Conservation (phyloP, 2,888 invertebrate genomes). For the Euplagia quadripunctaria region DNA sequence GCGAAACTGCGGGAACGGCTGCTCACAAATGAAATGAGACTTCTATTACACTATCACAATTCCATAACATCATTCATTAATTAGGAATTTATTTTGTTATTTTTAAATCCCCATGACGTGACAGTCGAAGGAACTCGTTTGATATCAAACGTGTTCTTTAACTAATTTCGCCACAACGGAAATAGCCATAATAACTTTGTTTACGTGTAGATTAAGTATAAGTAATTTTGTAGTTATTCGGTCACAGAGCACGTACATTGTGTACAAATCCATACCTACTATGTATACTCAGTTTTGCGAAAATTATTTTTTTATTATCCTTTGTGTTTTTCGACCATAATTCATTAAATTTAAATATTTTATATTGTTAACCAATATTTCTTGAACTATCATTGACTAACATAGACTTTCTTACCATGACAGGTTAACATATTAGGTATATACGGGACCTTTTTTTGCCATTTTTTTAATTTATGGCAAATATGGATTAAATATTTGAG, state of each 20-base stretch:
- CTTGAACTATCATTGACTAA: too few relatives aligned
- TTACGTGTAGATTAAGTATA: background rate
- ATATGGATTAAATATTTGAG: too few relatives aligned
- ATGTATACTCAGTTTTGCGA: background rate
- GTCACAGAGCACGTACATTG: background rate
- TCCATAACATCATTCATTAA: background rate
- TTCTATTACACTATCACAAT: too few relatives aligned
- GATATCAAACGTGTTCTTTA: conserved; percentile 3
- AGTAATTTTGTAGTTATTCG: background rate
- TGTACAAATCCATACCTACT: background rate
- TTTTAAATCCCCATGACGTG: conserved; percentile 3
- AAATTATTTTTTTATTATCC: background rate
- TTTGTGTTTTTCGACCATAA: too few relatives aligned
- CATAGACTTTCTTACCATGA: too few relatives aligned
- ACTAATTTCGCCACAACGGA: background rate
- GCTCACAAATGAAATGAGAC: too few relatives aligned
- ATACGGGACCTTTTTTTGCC: too few relatives aligned
- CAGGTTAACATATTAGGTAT: too few relatives aligned
- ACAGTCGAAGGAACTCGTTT: background rate
- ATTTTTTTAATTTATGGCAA: too few relatives aligned
- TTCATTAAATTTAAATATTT: too few relatives aligned
- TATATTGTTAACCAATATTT: too few relatives aligned
- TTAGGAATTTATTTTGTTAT: background rate
- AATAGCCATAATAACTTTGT: background rate
- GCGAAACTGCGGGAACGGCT: too few relatives aligned